Conservation (phyloP, 2,113 vertebrate genomes). For the Bubo blakistoni region DNA sequence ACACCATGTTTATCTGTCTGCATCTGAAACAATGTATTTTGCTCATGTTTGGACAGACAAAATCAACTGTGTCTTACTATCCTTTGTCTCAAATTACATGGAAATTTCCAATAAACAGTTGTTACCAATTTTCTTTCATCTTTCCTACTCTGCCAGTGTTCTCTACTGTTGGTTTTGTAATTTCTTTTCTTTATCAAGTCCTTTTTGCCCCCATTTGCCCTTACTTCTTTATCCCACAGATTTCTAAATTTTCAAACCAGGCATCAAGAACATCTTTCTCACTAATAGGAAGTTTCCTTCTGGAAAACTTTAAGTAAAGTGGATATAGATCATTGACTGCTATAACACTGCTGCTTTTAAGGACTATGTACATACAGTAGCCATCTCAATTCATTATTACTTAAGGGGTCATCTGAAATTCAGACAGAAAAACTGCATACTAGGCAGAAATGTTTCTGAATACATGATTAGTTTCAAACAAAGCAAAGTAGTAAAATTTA, state of each 20-base stretch:
- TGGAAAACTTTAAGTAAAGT: neutral
- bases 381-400: neutral
- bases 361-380: neutral
- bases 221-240: neutral
- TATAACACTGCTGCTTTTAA: neutral
- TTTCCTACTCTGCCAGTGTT: neutral
- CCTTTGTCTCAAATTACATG: neutral
- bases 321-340: neutral
- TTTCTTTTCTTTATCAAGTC: neutral
- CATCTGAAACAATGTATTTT: neutral
- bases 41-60: neutral
- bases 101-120: neutral
- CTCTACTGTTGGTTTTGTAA: neutral
- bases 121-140: neutral
- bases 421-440: neutral
- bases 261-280: neutral
- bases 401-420: neutral
- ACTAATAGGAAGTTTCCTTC: neutral
- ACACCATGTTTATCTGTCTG: neutral
- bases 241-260: neutral
- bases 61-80: neutral
- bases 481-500: neutral
- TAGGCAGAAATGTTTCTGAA: neutral
- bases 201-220: neutral
- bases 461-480: neutral